Evolutionary conservation across 2,888 invertebrate species (phyloP), one percentile per base, ranked within the genome.

Genomic region (Melanchra persicariae): DNA sequence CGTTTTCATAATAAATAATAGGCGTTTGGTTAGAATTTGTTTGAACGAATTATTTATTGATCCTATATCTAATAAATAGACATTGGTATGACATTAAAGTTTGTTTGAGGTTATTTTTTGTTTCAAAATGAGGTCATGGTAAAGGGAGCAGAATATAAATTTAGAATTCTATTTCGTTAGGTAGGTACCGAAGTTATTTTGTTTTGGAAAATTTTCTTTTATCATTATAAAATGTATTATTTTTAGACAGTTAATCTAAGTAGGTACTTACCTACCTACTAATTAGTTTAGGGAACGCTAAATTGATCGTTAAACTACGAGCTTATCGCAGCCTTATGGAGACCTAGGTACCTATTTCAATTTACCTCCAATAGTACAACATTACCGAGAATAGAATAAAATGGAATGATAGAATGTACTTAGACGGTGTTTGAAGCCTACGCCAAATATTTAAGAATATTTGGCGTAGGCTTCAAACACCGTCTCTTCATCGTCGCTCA

Each of bases 41-140:
- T 57, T 37, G 2, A 51, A 67, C 47, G 40, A 34, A 30, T 47
- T 72, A 59, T 82, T 77, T 82, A 77, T 82, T 77, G 67, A 62
- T 68, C 4, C 8, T 15, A 57, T 71, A 15, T 45, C 67, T 57
- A 51, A 62, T 49, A 37, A 26, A n/a, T n/a, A n/a, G 26, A 69
- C n/a, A 43, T 7, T 19, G 10, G 15, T 26, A 55, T 64, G 49
- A 54, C 5, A n/a, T n/a, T n/a, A n/a, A 58, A 51, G 58, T 51
- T 40, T 61, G 49, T 70, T 67, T 72, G 77, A 62, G 54, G 60
- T 67, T 61, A 2, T 70, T 19, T 22, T 19, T 63, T 51, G 57
- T 54, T 58, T 30, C 49, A 30, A 49, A 81, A 61, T 26, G 51
- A 66, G 81, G 78, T 63, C 66, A 60, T 52, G 63, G 64, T 9